Base-by-base conservation (phyloP, 2,797 vertebrate genomes). In the Salarias fasciatus region DNA sequence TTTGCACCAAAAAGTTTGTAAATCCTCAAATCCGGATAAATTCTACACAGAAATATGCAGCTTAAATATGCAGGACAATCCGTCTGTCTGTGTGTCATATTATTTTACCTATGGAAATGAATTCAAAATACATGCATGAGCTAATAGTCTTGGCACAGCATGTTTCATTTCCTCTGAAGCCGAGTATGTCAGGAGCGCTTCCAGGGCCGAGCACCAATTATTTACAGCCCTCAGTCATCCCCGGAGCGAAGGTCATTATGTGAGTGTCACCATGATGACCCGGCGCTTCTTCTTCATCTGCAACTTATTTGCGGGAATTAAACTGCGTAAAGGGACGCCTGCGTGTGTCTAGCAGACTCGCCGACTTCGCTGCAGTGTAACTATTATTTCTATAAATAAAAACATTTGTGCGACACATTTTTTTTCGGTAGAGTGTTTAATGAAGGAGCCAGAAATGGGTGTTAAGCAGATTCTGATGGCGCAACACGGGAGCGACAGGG, bases 161-260 rank as follows among this genome's bases (percentile, higher is more conserved):
- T 72, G 65, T 49, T 77, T 46, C 53, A 53, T 72, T 85, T 75
- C 48, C 78, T 88, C 80, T 86, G 78, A 88, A 87, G 82, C 76
- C 3, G 63, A 63, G 69, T 72, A 52, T 80, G 83, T 87, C 80
- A 83, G 82, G 84, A 86, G 84, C 75, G 76, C 88, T 89, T 86
- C 65, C 78, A 87, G 84, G 78, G 84, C 62, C 66, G 78, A 82
- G 79, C 81, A 89, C 86, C 89, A 90, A 89, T 91, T 90, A 91
- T 90, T 90, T 77, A 53, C 61, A 80, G 77, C 89, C 83, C 40
- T 62, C 61, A 80, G 87, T 80, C 9, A 18, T 76, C 69, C 87
- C 83, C 5, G 61, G 18, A 86, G 86, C 75, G 61, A 70, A 75
- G 82, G 89, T 90, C 86, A 89, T 89, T 89, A 88, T 81, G 73